Evolutionary conservation across 2,888 invertebrate genomes (phyloP).

Genomic region (Toxonevra muliebris): DNA sequence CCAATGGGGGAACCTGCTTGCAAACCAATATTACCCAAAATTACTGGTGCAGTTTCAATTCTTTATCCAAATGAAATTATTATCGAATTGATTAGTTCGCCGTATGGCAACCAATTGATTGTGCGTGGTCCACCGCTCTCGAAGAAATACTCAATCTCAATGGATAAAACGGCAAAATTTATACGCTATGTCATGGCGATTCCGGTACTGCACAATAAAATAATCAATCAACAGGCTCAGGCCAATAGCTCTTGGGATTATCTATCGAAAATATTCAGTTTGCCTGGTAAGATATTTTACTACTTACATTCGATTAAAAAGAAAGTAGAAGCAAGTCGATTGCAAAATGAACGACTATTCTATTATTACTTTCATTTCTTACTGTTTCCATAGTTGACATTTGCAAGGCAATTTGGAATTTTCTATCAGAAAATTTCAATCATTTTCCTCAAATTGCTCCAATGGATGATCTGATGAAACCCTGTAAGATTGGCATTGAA

Average conservation of each 20-base stretch:
- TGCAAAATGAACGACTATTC: too few relatives aligned
- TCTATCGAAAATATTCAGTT: constrained; percentile 42
- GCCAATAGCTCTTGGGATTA: constrained; percentile 42
- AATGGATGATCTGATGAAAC: constrained; percentile 49
- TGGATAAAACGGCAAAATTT: constrained; percentile 41
- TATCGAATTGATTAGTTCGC: constrained; percentile 41
- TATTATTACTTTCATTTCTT: not conserved
- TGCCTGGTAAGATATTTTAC: constrained; percentile 35
- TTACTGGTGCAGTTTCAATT: constrained; percentile 28
- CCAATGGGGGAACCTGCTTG: not conserved
- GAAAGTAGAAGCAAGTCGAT: too few relatives aligned
- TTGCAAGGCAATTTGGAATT: constrained; percentile 50
- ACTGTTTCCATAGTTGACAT: constrained; percentile 36
- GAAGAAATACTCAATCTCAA: constrained; percentile 39
- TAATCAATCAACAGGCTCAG: constrained; percentile 13
- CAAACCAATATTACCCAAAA: not conserved
- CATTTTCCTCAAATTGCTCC: constrained; percentile 51
- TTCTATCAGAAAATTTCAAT: constrained; percentile 46
- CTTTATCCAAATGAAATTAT: constrained; percentile 40
- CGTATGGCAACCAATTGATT: constrained; percentile 33
- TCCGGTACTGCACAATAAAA: constrained; percentile 48
- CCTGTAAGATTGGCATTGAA: constrained; percentile 37
- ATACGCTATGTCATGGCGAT: constrained; percentile 53
- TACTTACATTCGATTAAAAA: too few relatives aligned
- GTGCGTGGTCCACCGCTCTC: constrained; percentile 38